These are phyloP conservation scores for Sebastes iracundus DNA, from an alignment of 2,797 vertebrate species.

Conservation along the genomic window DNA sequence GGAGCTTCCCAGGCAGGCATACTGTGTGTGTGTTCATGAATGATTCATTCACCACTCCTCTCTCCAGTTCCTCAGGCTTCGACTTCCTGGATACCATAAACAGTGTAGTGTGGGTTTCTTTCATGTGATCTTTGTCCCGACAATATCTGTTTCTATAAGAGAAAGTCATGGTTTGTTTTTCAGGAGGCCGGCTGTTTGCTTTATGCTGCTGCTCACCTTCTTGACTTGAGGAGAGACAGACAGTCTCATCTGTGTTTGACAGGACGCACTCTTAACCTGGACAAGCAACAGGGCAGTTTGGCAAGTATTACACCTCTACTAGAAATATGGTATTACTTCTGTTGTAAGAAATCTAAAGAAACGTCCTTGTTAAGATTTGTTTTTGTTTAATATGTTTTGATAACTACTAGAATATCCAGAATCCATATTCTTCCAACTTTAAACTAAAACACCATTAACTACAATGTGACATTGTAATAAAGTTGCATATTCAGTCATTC, in stretches of 20 bases:
- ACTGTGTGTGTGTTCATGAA: neutral
- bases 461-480: neutral
- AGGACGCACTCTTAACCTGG: slow-evolving; percentile 16
- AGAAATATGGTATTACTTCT: neutral
- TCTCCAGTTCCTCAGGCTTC: neutral
- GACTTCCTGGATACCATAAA: slow-evolving; percentile 30
- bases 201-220: neutral
- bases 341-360: neutral
- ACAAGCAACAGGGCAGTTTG: neutral
- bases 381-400: neutral
- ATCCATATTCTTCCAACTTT: neutral
- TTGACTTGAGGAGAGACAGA: neutral
- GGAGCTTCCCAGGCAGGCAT: neutral
- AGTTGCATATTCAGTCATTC: neutral
- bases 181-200: too few species aligned
- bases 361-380: neutral
- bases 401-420: neutral
- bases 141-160: neutral
- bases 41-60: neutral
- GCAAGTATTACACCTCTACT: neutral
- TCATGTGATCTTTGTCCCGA: neutral
- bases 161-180: neutral
- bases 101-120: neutral
- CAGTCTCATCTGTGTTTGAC: slow-evolving; percentile 57
- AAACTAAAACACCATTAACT: neutral